These are phyloP conservation scores for Ctena decussata DNA, from an alignment of 2,888 invertebrate species.

Conservation along the genomic window DNA sequence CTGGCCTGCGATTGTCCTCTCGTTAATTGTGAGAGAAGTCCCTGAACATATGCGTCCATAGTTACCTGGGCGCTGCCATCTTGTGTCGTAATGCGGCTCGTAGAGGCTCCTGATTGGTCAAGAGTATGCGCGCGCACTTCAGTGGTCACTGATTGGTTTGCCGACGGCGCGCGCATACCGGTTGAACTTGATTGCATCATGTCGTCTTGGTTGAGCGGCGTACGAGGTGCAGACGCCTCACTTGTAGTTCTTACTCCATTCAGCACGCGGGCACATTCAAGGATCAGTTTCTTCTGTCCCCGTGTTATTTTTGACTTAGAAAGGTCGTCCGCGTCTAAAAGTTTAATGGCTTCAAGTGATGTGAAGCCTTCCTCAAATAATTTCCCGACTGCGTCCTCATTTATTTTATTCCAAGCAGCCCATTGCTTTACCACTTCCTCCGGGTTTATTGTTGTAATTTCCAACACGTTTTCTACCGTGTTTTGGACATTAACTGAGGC, in stretches of 20 bases:
- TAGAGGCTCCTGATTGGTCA: not conserved
- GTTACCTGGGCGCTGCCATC: not conserved
- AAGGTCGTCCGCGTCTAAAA: not conserved
- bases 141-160: not conserved
- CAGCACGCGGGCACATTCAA: not conserved
- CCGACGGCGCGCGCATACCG: not conserved
- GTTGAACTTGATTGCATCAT: not conserved
- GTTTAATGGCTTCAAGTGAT: not conserved
- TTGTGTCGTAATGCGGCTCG: not conserved
- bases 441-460: not conserved
- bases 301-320: not conserved
- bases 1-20: not conserved
- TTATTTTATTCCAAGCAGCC: not conserved
- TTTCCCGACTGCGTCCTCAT: not conserved
- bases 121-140: not conserved
- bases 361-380: not conserved
- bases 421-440: not conserved
- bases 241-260: not conserved
- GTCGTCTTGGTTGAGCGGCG: not conserved
- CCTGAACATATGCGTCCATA: not conserved
- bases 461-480: not conserved
- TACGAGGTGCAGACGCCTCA: not conserved
- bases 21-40: not conserved
- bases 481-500: not conserved
- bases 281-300: not conserved